Evolutionary conservation across 2,888 invertebrate genomes (phyloP), one percentile per base, ranked within the genome.

Genomic region (Hydropsyche betteni): DNA sequence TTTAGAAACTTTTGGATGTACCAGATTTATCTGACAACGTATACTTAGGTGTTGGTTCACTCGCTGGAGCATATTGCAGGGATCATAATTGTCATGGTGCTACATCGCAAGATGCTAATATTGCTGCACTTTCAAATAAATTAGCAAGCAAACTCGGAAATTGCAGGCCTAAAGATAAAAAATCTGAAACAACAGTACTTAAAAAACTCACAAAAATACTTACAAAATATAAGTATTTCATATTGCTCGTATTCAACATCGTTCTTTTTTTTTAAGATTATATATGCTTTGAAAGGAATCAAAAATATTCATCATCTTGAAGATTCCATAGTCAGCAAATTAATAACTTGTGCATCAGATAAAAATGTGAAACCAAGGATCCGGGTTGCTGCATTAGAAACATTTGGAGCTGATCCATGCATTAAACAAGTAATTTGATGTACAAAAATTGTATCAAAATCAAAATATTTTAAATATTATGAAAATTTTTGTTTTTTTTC

Each of bases 261-360:
- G 8, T 4, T 70, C 3, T n/a, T 51, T 75, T 50, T 55, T 55
- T 75, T 1, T n/a, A 81, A 88, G 85, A 86, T 92, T 12, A 86
- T 97, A 38, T 90, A 91, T 50, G 90, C 92, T 0, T 84, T 97
- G 53, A 96, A 97, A 83, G 94, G 94, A 5, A 88, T 97, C 75
- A 91, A 92, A 12, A 97, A 96, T 84, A 89, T 93, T 75, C 90
- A 90, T 34, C 90, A 90, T 80, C 82, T 94, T 74, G 91, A 90
- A 75, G 90, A 91, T 74, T 85, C 85, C 0, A 88, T 91, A 0
- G 83, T 90, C 0, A 87, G 89, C 24, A 90, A 90, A 80, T 81
- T 95, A 53, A 86, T 85, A 0, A 86, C 88, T 69, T 90, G 93
- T 79, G 91, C 90, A 0, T 85, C 86, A 5, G 90, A 92, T 81